Base-by-base conservation (phyloP, 2,113 vertebrate genomes). In the Gulo gulo region DNA sequence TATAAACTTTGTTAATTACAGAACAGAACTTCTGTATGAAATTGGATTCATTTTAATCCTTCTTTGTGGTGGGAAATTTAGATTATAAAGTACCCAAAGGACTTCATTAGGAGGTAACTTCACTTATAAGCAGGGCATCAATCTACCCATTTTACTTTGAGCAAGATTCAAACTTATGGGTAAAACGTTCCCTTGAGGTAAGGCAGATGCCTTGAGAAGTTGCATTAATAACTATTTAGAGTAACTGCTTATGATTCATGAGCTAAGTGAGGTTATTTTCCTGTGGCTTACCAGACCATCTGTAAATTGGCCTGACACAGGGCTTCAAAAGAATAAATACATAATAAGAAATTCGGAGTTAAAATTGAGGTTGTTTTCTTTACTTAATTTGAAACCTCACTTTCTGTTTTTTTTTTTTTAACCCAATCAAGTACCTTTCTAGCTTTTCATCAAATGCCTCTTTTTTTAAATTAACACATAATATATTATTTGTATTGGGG, bases 221-320 rank as follows among this genome's bases (percentile, higher is more conserved):
- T 97, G 73, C 36, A 94, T 97, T 98, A 97, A 97, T 95, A 98
- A 97, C 95, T 98, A 90, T 97, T 97, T 97, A 71, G 80, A 98
- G 92, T 78, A 91, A 97, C 92, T 97, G 63, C 94, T 98, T 98
- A 97, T 98, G 94, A 98, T 98, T 98, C 97, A 97, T 97, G 97
- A 98, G 97, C 80, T 97, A 96, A 94, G 26, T 6, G 57, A 34
- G 69, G 88, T 94, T 97, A 94, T 97, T 97, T 98, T 97, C 88
- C 94, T 61, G 85, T 95, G 83, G 94, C 89, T 97, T 39, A 95
- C 69, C 85, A 97, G 87, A 96, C 92, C 95, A 91, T 96, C 97
- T 98, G 98, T 96, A 98, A 97, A 97, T 95, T 88, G 79, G 90
- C 88, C 84, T 96, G 94, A 97, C 95, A 96, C 31, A 34, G 47